Evolutionary conservation across 2,888 invertebrate species (phyloP), one percentile per base, ranked within the genome.

Genomic region (Cybosia mesomella): DNA sequence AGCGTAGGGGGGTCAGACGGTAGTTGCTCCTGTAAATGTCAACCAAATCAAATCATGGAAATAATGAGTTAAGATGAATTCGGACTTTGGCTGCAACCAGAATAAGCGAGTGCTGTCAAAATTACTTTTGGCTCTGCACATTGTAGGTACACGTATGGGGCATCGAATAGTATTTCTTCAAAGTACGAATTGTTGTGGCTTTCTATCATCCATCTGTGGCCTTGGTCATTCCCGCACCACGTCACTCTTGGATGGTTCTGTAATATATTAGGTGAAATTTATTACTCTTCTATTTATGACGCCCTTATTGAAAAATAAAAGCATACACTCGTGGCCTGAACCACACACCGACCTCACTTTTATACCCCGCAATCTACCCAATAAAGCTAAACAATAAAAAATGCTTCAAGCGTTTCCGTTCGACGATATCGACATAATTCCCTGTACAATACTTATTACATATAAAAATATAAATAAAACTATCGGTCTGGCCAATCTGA

Each of bases 401-500:
- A 68, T 39, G 53, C 64, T 55, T 59, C 60, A 28, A 64, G 53
- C 64, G 24, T 68, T 64, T 68, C 60, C 68, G 61, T 64, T 62
- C 32, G 8, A 15, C 65, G 24, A 36, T 65, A 69, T 69, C 65
- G 68, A 65, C 39, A 66, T 69, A 65, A 69, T 69, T 69, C 65
- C 58, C 58, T 60, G 43, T 54, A 68, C 54, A 63, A 70, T 63
- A 63, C 70, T 59, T 58, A 54, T 58, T 39, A 59, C 22, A 59
- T 63, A 70, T 22, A 67, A 49, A 67, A n/a, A 67, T 67, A 63
- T 67, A 67, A 63, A 67, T 70, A 70, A 70, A 77, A 74, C 75
- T 73, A 76, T 73, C 72, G 66, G 66, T 58, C 66, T 68, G 69
- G 61, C 66, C 80, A 78, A 83, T 84, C 75, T 72, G 80, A 81